Conservation (phyloP, 2,797 vertebrate genomes). For the Myripristis murdjan region DNA sequence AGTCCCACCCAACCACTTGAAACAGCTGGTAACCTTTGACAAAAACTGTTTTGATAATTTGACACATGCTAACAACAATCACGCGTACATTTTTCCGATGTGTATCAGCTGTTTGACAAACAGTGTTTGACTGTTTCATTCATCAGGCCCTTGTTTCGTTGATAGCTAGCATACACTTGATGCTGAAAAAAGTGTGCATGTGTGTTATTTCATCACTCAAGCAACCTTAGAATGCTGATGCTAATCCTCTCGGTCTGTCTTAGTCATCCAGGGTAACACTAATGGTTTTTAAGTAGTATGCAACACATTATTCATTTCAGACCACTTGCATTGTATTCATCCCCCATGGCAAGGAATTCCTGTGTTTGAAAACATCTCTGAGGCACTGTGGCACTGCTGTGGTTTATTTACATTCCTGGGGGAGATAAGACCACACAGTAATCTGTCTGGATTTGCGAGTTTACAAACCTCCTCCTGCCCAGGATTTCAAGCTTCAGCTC, state of each 20-base stretch:
- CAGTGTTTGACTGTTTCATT: constrained; percentile 3
- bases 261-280: constrained; percentile 42
- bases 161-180: constrained; percentile 10
- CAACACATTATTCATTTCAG: constrained; percentile 65
- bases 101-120: constrained; percentile 3
- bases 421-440: constrained; percentile 74
- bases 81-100: neutral
- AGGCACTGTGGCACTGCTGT: constrained; percentile 53
- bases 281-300: constrained; percentile 68
- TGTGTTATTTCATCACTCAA: constrained; percentile 20
- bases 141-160: neutral
- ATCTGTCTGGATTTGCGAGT: constrained; percentile 77
- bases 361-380: constrained; percentile 78
- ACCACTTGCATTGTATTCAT: constrained; percentile 44
- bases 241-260: constrained; percentile 70
- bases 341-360: constrained; percentile 55
- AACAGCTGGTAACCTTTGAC: neutral
- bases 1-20: no score
- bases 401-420: constrained; percentile 82
- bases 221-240: constrained; percentile 7
- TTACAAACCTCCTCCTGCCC: constrained; percentile 67
- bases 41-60: neutral
- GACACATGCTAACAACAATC: neutral
- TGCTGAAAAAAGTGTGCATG: neutral
- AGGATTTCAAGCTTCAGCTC: constrained; percentile 62